Evolutionary conservation across 2,797 vertebrate species (phyloP), one percentile per base, ranked within the genome.

Genomic region (Tragelaphus eurycerus): DNA sequence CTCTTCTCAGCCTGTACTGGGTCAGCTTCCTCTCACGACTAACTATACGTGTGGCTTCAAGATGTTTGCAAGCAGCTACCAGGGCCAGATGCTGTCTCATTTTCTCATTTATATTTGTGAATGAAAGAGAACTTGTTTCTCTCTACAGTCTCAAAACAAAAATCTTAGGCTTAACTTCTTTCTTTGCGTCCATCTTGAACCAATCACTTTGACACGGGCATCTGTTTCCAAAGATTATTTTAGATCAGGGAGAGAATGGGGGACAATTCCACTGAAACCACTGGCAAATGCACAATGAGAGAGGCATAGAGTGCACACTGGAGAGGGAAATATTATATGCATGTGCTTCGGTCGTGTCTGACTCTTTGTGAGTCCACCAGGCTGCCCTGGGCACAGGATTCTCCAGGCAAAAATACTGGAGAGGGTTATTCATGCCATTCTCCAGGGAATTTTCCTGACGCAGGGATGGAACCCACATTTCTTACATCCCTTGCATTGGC

Each of bases 211-310:
- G 48, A 57, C 48, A 88, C n/a, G 6, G 14, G 4, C 34, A 48
- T 87, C 59, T 60, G 0, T 86, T 76, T 87, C 59, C 76, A 48
- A 96, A 94, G 19, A 88, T 71, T 92, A 74, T 60, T 95, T 71
- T 60, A 93, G 7, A 82, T 90, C 14, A 85, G 13, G 0, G 4
- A 76, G 21, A 9, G n/a, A 43, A 86, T 38, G 17, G 16, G 16
- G 14, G 31, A 62, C 48, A 19, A 92, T 85, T 90, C 46, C 12
- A 8, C 27, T 38, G 17, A 96, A 90, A 83, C 9, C 21, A 81
- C 13, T 82, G n/a, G 29, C 38, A 78, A 43, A 34, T 57, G 48
- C 25, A 74, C 43, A 86, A 34, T 25, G 29, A 4, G 59, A 31
- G 7, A 15, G 27, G 7, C 13, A 71, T n/a, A 4, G 23, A 71